These are phyloP conservation scores for Rotaria sp. DNA, from an alignment of 2,888 invertebrate genomes.

Conservation along the genomic window DNA sequence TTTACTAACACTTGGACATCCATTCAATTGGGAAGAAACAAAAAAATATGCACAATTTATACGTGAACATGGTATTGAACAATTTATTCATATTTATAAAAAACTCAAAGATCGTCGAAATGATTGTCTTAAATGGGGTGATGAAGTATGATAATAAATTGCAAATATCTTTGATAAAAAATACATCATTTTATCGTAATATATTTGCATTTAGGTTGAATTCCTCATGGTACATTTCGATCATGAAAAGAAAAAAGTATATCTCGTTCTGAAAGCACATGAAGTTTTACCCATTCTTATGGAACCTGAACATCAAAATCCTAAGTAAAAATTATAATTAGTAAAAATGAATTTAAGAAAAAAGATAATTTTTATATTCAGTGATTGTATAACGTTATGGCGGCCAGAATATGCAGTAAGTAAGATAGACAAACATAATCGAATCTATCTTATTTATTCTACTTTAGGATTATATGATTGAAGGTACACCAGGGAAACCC, in stretches of 20 bases:
- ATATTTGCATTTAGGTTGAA: constrained; percentile 62
- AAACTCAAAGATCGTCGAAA: constrained; percentile 79
- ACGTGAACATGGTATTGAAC: constrained; percentile 82
- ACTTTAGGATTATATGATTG: constrained; percentile 80
- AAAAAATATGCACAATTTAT: constrained; percentile 82
- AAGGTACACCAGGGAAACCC: constrained; percentile 82
- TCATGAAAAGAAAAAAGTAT: constrained; percentile 72
- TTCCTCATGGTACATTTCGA: constrained; percentile 91
- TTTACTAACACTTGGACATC: constrained; percentile 82
- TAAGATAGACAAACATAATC: not conserved
- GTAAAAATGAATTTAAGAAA: not conserved
- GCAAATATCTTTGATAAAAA: not conserved
- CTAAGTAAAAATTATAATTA: not conserved
- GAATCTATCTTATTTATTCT: not conserved
- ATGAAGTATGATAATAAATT: constrained; percentile 45
- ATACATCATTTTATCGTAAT: not conserved
- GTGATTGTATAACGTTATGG: constrained; percentile 61
- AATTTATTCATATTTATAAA: constrained; percentile 87
- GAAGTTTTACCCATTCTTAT: constrained; percentile 72
- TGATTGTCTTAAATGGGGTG: constrained; percentile 85
- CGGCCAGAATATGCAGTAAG: constrained; percentile 80
- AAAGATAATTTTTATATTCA: not conserved
- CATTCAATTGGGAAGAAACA: constrained; percentile 89
- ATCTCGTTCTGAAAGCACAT: constrained; percentile 74
- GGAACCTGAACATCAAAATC: constrained; percentile 66